Percentiles rank a stretch among this genome's conserved stretches.
Evolutionary conservation across 2,113 vertebrate species (phyloP).

Genomic region (Mus musculus): GRCm39 chr2:29968001-29968500

Average conservation of each 20-base stretch:
- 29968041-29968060: not conserved
- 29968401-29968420: not conserved
- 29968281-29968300: not conserved
- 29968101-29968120: not conserved
- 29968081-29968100: not conserved
- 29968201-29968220: not conserved
- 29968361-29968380: not conserved
- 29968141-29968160: not conserved
- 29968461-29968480: not conserved
- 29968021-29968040: not conserved
- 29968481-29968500: conserved; percentile 3
- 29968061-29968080: not conserved
- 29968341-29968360: not conserved
- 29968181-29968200: not conserved
- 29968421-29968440: not conserved
- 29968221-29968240: not conserved
- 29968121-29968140: too few species aligned
- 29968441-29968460: not conserved
- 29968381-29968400: not conserved
- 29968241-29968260: not conserved
- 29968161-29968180: not conserved
- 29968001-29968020: not conserved
- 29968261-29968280: not conserved
- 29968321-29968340: not conserved
- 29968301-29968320: not conserved